These are phyloP conservation scores for Myotis findleyi DNA, from an alignment of 2,797 vertebrate genomes.

Conservation along the genomic window DNA sequence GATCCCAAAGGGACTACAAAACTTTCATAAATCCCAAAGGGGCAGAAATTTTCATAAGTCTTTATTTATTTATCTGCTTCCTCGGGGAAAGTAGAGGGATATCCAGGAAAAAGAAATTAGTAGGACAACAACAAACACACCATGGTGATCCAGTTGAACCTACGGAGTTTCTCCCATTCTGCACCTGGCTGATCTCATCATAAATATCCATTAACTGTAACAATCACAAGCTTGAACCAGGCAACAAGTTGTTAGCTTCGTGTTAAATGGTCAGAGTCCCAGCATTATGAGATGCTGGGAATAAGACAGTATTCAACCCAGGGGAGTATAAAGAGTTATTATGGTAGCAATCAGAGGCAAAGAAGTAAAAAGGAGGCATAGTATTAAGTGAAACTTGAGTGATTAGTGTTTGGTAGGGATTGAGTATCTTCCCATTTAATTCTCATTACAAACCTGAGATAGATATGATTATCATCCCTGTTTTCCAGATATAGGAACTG, in stretches of 20 bases:
- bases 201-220: neutral
- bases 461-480: neutral
- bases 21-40: constrained; percentile 26
- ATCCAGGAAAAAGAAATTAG: neutral
- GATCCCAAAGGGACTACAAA: neutral
- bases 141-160: neutral
- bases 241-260: neutral
- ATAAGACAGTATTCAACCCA: neutral
- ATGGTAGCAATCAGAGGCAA: neutral
- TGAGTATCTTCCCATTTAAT: neutral
- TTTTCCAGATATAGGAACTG: neutral
- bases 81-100: neutral
- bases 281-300: neutral
- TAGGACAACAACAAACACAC: neutral
- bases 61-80: constrained; percentile 35
- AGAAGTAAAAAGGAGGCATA: neutral
- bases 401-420: neutral
- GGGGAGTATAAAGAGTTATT: neutral
- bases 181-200: neutral
- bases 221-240: neutral
- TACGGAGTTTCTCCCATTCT: neutral
- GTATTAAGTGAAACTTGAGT: constrained; percentile 1
- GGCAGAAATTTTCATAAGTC: constrained; percentile 36
- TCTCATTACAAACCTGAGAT: neutral
- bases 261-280: neutral